Conservation (phyloP, 37 sponge, comb jelly and placozoan genomes). For the Axinella damicornis region DNA sequence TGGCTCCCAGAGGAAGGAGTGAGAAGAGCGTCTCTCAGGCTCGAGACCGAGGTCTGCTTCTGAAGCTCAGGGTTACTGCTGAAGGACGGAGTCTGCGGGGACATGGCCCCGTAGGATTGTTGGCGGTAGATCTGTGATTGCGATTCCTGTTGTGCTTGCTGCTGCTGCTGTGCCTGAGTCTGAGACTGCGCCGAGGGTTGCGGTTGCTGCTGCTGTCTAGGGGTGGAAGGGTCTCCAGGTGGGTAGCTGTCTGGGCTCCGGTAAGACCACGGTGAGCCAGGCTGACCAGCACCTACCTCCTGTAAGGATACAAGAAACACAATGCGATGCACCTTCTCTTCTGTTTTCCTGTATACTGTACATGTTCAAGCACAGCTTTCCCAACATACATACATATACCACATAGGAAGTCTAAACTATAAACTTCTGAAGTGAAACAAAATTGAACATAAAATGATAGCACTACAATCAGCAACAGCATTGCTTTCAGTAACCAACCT, state of each 20-base stretch:
- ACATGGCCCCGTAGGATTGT: conserved; percentile 25
- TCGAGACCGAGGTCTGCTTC: conserved; percentile 62
- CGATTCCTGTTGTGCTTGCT: background rate
- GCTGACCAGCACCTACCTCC: background rate
- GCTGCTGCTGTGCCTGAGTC: background rate
- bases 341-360: too few species aligned
- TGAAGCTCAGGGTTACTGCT: conserved; percentile 15
- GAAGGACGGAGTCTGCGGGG: conserved; percentile 9
- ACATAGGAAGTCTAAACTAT: too few species aligned
- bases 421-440: too few species aligned
- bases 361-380: too few species aligned
- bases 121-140: background rate
- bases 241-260: background rate
- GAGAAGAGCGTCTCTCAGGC: conserved; percentile 59
- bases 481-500: too few species aligned
- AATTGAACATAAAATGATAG: too few species aligned
- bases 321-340: too few species aligned
- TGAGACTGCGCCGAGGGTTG: background rate
- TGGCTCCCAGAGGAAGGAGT: background rate
- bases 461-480: too few species aligned
- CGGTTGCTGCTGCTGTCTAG: background rate
- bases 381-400: too few species aligned
- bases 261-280: background rate
- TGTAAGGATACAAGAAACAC: too few species aligned
- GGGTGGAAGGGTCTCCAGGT: conserved; percentile 28